Conservation (phyloP, 1,140 invertebrate genomes). For the Scaptomyza hsui region DNA sequence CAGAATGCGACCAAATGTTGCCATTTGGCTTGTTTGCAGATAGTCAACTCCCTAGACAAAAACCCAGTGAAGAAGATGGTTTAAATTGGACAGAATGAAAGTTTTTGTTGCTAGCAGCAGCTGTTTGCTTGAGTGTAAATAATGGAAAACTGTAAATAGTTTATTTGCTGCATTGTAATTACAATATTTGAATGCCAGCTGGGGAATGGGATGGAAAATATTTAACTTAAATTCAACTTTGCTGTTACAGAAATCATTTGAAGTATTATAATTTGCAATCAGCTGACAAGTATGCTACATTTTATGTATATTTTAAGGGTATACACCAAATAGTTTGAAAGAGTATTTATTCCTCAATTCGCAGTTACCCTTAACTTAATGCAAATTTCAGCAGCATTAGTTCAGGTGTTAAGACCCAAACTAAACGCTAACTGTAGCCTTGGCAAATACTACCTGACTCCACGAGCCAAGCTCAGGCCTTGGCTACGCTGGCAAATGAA, state of each 20-base stretch:
- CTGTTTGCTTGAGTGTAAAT: conserved; percentile 43
- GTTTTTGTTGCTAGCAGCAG: conserved; percentile 39
- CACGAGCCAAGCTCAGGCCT: neutral
- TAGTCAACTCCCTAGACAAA: conserved; percentile 5
- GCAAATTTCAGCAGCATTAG: conserved; percentile 12
- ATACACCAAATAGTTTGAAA: neutral
- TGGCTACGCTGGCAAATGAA: conserved; percentile 38
- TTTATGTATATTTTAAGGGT: neutral
- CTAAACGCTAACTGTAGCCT: conserved; percentile 15
- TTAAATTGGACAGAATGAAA: conserved; percentile 17
- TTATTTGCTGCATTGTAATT: conserved; percentile 32
- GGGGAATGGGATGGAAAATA: too few relatives aligned
- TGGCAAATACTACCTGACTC: conserved; percentile 16
- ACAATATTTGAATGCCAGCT: conserved; percentile 11
- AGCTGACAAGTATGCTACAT: neutral
- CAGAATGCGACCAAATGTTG: conserved; percentile 44
- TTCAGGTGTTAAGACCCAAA: conserved; percentile 46
- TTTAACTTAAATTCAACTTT: too few relatives aligned
- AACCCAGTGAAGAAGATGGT: neutral
- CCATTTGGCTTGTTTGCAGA: conserved; percentile 8
- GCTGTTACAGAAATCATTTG: too few relatives aligned
- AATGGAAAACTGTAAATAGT: conserved; percentile 31
- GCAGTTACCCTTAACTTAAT: conserved; percentile 3
- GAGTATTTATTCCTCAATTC: neutral
- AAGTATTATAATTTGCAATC: too few relatives aligned